Conservation (phyloP, 2,888 invertebrate genomes). For the Eristalis intricaria region DNA sequence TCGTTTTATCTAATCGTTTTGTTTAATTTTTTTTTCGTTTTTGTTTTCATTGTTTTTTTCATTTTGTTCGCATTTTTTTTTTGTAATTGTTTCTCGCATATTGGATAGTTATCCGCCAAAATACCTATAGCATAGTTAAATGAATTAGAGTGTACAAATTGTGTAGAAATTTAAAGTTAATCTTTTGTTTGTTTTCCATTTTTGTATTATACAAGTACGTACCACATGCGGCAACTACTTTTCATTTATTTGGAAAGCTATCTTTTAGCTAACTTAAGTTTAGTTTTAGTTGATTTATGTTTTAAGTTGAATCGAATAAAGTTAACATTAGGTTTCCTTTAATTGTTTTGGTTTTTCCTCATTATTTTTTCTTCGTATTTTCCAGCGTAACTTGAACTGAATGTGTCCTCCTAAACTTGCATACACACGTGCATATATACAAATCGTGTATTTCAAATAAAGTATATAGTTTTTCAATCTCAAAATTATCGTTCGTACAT, state of each 20-base stretch:
- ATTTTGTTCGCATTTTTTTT: slow-evolving; percentile 7
- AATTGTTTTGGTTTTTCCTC: neutral
- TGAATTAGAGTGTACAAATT: slow-evolving; percentile 56
- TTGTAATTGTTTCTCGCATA: slow-evolving; percentile 1
- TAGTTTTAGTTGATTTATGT: slow-evolving; percentile 38
- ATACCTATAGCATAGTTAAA: slow-evolving; percentile 6
- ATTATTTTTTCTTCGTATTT: neutral
- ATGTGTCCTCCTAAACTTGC: neutral
- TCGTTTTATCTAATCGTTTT: neutral
- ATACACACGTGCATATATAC: neutral
- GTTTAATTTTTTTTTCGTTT: slow-evolving; percentile 2
- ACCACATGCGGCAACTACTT: slow-evolving; percentile 39
- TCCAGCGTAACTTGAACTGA: slow-evolving; percentile 17
- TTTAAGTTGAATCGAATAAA: slow-evolving; percentile 48
- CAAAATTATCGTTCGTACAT: neutral
- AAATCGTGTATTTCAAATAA: neutral
- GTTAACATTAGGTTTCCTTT: slow-evolving; percentile 23
- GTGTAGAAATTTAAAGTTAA: slow-evolving; percentile 18
- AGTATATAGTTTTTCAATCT: neutral
- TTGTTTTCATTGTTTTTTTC: slow-evolving; percentile 1
- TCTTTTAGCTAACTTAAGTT: slow-evolving; percentile 32
- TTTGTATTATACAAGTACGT: slow-evolving; percentile 22
- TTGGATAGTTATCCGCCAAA: neutral
- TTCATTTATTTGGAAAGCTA: slow-evolving; percentile 40
- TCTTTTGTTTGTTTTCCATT: slow-evolving; percentile 15